Evolutionary conservation across 2,113 vertebrate genomes (phyloP), one percentile per base, ranked within the genome.

Genomic region (Takifugu bimaculatus): DNA sequence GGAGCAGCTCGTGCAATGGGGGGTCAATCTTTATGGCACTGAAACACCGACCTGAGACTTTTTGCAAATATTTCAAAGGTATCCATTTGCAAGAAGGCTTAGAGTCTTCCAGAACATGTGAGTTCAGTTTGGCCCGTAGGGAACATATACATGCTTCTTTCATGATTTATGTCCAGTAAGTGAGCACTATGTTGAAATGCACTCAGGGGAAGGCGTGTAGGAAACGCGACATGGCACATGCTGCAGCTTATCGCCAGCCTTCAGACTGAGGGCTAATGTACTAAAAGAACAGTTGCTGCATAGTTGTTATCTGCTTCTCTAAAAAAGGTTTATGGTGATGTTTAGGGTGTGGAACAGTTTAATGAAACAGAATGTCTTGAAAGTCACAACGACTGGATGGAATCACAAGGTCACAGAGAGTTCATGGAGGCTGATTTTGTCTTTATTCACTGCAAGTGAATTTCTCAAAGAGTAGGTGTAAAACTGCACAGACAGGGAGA

Each of bases 91-190:
- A 49, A 13, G 47, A 48, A 54, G 57, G 5, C 48, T 54, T 47
- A 53, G 48, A 49, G 27, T 15, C 3, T 6, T 54, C 13, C 25
- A 52, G 50, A 20, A 62, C 55, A 58, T 43, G 50, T 32, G 54
- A 4, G 13, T 28, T 47, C n/a, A 2, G 28, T 14, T 35, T 50
- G 35, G 65, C 55, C 55, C 3, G 1, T 39, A 62, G 49, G 56
- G 15, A 49, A 2, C 6, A 13, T 2, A 25, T 20, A 12, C 57
- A 75, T 74, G 60, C 47, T 57, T 72, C 69, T 65, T 65, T 52
- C 63, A 72, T 75, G 62, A 81, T 62, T 50, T 62, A 57, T 72
- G 61, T 39, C 14, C 49, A 26, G 43, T 43, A 75, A 76, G 72
- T 68, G 57, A 51, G 28, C 49, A 13, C 9, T 43, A 29, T 29